phyloP scores from a whole-genome alignment of 2,888 invertebrate species.

The Lamellibrachia columna region DNA sequence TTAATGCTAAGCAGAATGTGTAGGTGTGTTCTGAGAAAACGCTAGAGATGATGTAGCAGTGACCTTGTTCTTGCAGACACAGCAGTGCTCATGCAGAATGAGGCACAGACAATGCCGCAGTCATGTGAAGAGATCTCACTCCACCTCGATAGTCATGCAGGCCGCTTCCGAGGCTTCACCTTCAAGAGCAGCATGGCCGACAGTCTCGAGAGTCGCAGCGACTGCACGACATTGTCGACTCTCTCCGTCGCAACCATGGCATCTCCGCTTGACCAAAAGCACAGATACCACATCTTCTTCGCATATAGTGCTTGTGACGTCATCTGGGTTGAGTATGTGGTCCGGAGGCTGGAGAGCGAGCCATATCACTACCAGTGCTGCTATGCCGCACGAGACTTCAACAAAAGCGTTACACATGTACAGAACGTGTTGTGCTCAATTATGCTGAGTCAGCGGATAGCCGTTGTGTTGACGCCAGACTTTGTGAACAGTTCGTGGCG shows the following conservation, averaged over 20 bases:
- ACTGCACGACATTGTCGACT: neutral
- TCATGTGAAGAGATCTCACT: neutral
- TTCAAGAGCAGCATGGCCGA: neutral
- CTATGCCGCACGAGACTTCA: constrained; percentile 43
- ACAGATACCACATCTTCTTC: constrained; percentile 55
- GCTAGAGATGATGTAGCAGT: neutral
- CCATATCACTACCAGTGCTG: constrained; percentile 52
- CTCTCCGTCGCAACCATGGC: constrained; percentile 19
- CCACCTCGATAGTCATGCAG: neutral
- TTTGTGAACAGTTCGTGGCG: constrained; percentile 52
- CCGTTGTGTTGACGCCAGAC: constrained; percentile 50
- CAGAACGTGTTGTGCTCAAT: constrained; percentile 55
- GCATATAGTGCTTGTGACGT: constrained; percentile 51
- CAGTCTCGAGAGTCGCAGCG: neutral
- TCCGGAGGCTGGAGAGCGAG: constrained; percentile 47
- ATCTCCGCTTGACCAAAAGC: constrained; percentile 48
- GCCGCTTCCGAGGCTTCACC: neutral
- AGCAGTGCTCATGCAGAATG: neutral
- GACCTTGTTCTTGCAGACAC: neutral
- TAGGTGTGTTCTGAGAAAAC: neutral
- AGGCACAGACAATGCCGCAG: neutral
- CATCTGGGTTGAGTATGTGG: constrained; percentile 50
- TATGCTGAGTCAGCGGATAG: constrained; percentile 56
- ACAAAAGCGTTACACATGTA: constrained; percentile 34
- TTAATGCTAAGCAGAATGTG: neutral